A percentile compares a stretch with the other conserved stretches of the same genome.
phyloP scores from a whole-genome alignment of 64 coral and sea anemone species.

The Porites australiensis region DNA sequence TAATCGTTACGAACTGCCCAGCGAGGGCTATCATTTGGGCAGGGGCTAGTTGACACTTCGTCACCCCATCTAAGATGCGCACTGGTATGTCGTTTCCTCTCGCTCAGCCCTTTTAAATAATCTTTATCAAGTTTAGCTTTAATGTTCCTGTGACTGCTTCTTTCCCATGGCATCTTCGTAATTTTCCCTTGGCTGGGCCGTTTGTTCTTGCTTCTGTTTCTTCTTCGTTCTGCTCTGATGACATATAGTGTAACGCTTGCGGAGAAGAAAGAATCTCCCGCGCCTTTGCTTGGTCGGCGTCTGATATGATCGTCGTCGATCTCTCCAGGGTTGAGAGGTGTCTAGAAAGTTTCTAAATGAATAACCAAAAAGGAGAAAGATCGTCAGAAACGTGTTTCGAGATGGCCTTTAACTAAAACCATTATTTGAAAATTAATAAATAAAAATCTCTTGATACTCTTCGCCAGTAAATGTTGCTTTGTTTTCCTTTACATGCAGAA shows the following conservation, averaged over 20 bases:
- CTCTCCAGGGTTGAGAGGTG: constrained; percentile 19
- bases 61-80: background rate
- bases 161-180: background rate
- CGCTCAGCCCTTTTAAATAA: background rate
- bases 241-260: background rate
- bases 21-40: background rate
- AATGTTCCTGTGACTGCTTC: background rate
- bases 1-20: background rate
- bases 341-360: constrained; percentile 25
- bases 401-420: too few species aligned
- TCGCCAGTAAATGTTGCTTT: too few species aligned
- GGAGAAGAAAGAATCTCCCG: constrained; percentile 4
- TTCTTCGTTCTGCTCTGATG: background rate
- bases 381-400: too few species aligned
- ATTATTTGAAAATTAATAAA: too few species aligned
- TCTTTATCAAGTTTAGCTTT: background rate
- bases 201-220: background rate
- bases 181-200: background rate
- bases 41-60: constrained; percentile 6
- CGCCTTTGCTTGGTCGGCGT: background rate
- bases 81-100: background rate
- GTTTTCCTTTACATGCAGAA: too few species aligned
- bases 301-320: background rate
- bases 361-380: background rate
- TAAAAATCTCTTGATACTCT: too few species aligned